Evolutionary conservation across 2,113 vertebrate species (phyloP).

Genomic region (Phodopus roborovskii): DNA sequence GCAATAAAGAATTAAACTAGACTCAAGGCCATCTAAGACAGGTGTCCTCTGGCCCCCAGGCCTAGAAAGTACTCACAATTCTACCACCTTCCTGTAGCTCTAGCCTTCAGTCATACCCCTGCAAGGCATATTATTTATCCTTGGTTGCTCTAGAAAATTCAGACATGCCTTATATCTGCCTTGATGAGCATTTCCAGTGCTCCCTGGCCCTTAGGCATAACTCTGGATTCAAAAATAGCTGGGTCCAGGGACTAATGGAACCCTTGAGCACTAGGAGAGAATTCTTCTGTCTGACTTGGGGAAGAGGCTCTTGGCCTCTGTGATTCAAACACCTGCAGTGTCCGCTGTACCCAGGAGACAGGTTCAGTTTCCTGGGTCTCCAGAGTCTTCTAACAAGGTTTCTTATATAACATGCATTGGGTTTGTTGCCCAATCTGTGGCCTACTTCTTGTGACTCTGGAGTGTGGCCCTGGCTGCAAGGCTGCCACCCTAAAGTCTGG

Average conservation of each 20-base stretch:
- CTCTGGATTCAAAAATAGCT: not conserved
- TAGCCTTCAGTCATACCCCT: not conserved
- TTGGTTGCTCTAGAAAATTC: not conserved
- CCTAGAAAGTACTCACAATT: not conserved
- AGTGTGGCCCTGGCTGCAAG: not conserved
- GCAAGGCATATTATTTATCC: constrained; percentile 4
- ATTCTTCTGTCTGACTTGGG: not conserved
- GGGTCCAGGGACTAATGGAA: not conserved
- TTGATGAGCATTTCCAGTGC: not conserved
- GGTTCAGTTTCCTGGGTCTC: not conserved
- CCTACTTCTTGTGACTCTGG: not conserved
- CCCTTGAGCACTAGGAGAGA: not conserved
- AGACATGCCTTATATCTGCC: not conserved
- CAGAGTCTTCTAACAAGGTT: not conserved
- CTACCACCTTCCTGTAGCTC: not conserved
- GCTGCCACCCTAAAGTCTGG: not conserved
- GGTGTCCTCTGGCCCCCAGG: not conserved
- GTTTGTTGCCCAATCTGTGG: not conserved
- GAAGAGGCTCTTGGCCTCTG: not conserved
- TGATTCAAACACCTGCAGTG: not conserved
- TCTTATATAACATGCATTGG: not conserved
- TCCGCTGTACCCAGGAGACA: not conserved
- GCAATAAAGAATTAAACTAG: not conserved
- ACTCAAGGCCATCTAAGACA: not conserved
- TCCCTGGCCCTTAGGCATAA: not conserved